Base-by-base conservation (phyloP, 1,140 invertebrate species). In the Aethina tumida region DNA sequence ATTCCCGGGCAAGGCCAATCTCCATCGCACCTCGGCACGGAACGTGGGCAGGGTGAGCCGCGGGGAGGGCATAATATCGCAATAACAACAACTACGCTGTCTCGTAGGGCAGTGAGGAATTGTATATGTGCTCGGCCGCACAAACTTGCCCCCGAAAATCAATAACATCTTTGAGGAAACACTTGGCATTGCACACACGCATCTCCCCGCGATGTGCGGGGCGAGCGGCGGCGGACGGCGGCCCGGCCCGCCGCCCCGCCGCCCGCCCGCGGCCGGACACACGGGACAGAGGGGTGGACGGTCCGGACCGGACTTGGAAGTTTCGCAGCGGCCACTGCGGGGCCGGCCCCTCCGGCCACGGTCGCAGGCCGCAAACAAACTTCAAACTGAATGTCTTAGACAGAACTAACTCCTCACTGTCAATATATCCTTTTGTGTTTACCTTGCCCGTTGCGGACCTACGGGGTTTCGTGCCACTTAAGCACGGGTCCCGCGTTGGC, bases 161-260 rank as follows among this genome's bases (percentile, higher is more conserved):
- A 59, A 60, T 60, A 60, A 56, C 58, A 59, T 56, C 54, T 56
- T 60, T 55, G 55, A 56, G 48, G 53, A 54, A 60, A 60, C 55
- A 60, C 58, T 60, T 60, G 56, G 50, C 52, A 60, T 53, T 57
- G 53, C 56, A 60, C 56, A 58, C 56, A 60, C 58, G 56, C 56
- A 56, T 47, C 46, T 52, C 47, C 52, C 46, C 50, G 49, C 48
- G 47, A 49, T 47, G 51, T 41, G 37, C 39, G 31, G 42, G 41
- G 30, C 37, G 40, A 29, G n/a, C n/a, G n/a, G n/a, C n/a, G n/a
- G n/a, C n/a, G n/a, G n/a, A n/a, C n/a, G n/a, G n/a, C n/a, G n/a
- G n/a, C n/a, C n/a, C n/a, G n/a, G n/a, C n/a, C n/a, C n/a, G n/a
- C n/a, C n/a, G n/a, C n/a, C n/a, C 35, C 34, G 39, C 22, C 17